Percentiles rank a stretch among this genome's conserved stretches.
Conservation (phyloP, 2,113 vertebrate genomes). For the Paracanthobrama guichenoti region DNA sequence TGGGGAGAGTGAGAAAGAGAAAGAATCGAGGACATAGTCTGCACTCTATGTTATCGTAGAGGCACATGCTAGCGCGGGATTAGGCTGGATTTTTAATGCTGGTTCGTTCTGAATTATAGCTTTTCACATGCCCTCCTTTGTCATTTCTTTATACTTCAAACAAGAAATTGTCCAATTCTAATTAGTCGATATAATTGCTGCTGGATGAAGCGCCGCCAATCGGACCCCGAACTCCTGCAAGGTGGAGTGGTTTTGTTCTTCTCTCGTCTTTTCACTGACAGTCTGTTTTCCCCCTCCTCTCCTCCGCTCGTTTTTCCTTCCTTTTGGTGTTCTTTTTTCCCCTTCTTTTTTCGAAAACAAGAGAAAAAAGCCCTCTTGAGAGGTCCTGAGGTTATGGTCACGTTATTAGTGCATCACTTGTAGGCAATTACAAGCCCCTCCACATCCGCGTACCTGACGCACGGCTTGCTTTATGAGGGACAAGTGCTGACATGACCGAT, state of each 20-base stretch:
- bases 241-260: conserved; percentile 78
- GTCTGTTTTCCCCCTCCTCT: conserved; percentile 56
- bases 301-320: conserved; percentile 49
- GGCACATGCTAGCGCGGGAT: conserved; percentile 74
- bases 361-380: conserved; percentile 53
- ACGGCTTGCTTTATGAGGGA: conserved; percentile 41
- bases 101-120: conserved; percentile 71
- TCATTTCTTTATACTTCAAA: conserved; percentile 79
- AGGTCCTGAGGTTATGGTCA: conserved; percentile 64
- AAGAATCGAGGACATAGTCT: conserved; percentile 69
- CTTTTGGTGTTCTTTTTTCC: conserved; percentile 49
- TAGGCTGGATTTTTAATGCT: conserved; percentile 75
- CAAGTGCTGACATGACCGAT: conserved; percentile 45
- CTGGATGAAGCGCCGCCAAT: conserved; percentile 76
- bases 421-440: conserved; percentile 62
- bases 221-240: conserved; percentile 68
- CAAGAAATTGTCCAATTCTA: conserved; percentile 80
- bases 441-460: conserved; percentile 55
- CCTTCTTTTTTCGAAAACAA: conserved; percentile 43
- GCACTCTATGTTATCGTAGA: conserved; percentile 71
- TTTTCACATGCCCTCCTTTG: conserved; percentile 78
- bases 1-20: conserved; percentile 52
- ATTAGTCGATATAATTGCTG: conserved; percentile 81
- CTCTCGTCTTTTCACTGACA: conserved; percentile 68
- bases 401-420: conserved; percentile 66